Conservation (phyloP, 2,797 vertebrate species). For the Periparus ater region DNA sequence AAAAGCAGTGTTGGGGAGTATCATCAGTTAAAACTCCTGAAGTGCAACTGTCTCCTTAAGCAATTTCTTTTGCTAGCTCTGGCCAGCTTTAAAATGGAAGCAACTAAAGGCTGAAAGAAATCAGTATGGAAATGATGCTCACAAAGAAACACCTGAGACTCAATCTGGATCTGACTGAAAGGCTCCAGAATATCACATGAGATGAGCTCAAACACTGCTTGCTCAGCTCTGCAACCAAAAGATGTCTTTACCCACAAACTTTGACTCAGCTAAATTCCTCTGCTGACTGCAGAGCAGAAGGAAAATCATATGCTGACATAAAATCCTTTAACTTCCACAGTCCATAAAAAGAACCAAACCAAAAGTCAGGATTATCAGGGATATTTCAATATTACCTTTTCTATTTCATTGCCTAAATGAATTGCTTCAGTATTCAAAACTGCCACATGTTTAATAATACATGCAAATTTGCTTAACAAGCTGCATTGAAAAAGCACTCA, state of each 20-base stretch:
- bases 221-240: not conserved
- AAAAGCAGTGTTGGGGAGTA: not conserved
- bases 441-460: not conserved
- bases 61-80: not conserved
- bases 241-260: not conserved
- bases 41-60: not conserved
- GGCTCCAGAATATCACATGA: not conserved
- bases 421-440: not conserved
- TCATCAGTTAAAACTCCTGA: not conserved
- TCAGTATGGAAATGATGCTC: not conserved
- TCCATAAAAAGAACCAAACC: not conserved
- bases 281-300: not conserved
- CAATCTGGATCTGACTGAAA: not conserved
- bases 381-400: not conserved
- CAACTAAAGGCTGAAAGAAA: not conserved
- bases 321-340: not conserved
- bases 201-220: not conserved
- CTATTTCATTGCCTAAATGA: not conserved
- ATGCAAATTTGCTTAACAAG: not conserved
- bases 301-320: not conserved
- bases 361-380: not conserved
- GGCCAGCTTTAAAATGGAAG: not conserved
- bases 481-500: not conserved
- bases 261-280: not conserved
- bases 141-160: not conserved